Evolutionary conservation across 2,113 vertebrate species (phyloP), one percentile per base, ranked within the genome.

Genomic region (Pristiophorus japonicus): DNA sequence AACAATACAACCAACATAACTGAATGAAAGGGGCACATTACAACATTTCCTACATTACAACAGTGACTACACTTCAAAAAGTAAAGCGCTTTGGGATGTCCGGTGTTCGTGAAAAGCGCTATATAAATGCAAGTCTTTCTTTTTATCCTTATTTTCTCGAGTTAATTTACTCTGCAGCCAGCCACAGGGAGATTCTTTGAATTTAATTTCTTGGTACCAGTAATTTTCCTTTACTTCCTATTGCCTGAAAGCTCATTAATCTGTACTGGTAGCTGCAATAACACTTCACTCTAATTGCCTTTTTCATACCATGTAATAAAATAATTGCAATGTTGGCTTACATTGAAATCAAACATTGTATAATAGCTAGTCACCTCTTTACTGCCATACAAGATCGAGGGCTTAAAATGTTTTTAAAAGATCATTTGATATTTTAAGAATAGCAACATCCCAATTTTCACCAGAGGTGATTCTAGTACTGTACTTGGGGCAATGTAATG

Each of bases 161-260:
- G 78, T 81, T 81, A 81, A 81, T 81, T 81, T 81, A 16, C 84
- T 87, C 42, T 87, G 22, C 84, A 51, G 27, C 87, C 87, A 90
- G 27, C 30, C 87, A 90, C 30, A 90, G 18, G 78, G 30, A 34
- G 11, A 59, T 3, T 5, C 51, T 14, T 30, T 88, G 85, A 88
- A 88, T 55, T 88, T 34, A 88, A 34, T 88, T 55, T 88, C 85
- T 59, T 90, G 87, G 51, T 62, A 16, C 30, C 42, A 51, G 45
- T 30, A 88, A 88, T 51, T 88, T 88, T 55, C 78, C 78, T 45
- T 81, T 18, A 81, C 38, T 45, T 22, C 42, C 78, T 42, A 18
- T 42, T 81, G 78, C 78, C 78, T 81, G 78, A 81, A 81, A 81
- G 78, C 38, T 81, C 38, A 88, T 55, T 88, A 88, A 88, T 88